Conservation (phyloP, 2,113 vertebrate genomes). For the Daubentonia madagascariensis region DNA sequence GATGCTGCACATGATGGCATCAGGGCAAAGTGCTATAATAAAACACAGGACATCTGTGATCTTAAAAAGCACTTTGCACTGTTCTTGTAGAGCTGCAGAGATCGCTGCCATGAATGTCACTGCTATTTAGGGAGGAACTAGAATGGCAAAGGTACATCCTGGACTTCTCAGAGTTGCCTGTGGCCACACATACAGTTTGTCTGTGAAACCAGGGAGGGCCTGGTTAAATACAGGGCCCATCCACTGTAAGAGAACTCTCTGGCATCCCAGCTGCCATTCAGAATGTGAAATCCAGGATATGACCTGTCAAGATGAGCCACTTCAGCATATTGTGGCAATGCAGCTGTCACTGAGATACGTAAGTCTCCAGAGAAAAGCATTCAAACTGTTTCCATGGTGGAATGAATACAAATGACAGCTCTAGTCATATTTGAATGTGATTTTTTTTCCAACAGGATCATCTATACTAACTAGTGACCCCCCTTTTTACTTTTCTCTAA, state of each 20-base stretch:
- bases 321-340: slow-evolving; percentile 22
- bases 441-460: not conserved
- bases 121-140: not conserved
- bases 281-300: slow-evolving; percentile 59
- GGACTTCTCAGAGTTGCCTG: not conserved
- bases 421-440: not conserved
- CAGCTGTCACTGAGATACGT: slow-evolving; percentile 61
- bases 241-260: slow-evolving; percentile 28
- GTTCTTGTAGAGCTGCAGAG: not conserved
- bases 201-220: not conserved
- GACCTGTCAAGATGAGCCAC: slow-evolving; percentile 58
- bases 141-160: not conserved
- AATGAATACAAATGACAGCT: slow-evolving; percentile 44
- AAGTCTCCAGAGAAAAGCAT: slow-evolving; percentile 35
- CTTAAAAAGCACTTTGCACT: not conserved
- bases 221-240: not conserved
- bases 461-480: not conserved
- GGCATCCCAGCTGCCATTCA: slow-evolving; percentile 66
- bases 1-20: not conserved
- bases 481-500: too few relatives aligned
- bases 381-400: slow-evolving; percentile 14
- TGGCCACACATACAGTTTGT: not conserved
- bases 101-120: not conserved
- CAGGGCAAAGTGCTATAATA: accelerated
- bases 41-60: not conserved